Percentiles rank a stretch among this genome's conserved stretches.
These are phyloP conservation scores for Drosophila albomicans DNA, from an alignment of 1,140 invertebrate species.

Conservation along the genomic window DNA sequence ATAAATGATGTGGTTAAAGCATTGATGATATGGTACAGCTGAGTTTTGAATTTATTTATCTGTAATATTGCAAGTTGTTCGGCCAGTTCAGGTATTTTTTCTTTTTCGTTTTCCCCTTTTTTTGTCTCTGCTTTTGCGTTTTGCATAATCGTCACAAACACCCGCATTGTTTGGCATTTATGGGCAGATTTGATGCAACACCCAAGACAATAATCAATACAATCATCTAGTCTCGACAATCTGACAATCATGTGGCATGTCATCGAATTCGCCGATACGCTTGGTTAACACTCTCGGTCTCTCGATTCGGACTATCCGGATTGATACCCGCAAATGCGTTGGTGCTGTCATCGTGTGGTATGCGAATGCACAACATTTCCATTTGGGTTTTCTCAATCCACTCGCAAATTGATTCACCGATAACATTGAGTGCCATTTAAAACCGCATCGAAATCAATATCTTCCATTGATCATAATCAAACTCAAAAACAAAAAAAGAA, in stretches of 20 bases:
- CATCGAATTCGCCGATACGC: constrained; percentile 48
- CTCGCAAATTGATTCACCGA: constrained; percentile 52
- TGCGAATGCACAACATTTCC: constrained; percentile 46
- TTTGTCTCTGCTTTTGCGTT: neutral
- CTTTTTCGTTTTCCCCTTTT: no score
- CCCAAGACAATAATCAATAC: constrained; percentile 25
- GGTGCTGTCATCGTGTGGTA: constrained; percentile 32
- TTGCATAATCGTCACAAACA: constrained; percentile 75
- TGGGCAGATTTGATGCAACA: constrained; percentile 61
- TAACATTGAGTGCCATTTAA: constrained; percentile 68
- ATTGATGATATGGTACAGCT: constrained; percentile 41
- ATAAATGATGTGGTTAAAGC: constrained; percentile 38
- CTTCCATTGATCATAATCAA: constrained; percentile 59
- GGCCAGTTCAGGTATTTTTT: constrained; percentile 17
- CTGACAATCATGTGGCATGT: constrained; percentile 45
- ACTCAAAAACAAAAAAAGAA: constrained; percentile 1
- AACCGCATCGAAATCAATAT: constrained; percentile 76
- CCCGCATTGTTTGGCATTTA: constrained; percentile 69
- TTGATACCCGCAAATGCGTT: constrained; percentile 24
- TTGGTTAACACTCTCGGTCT: neutral
- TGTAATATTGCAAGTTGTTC: constrained; percentile 13
- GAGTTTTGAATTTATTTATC: neutral
- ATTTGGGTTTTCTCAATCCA: constrained; percentile 60
- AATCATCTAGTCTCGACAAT: constrained; percentile 31
- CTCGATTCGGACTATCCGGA: neutral